Evolutionary conservation across 2,888 invertebrate species (phyloP).

Genomic region (Macaria liturata): DNA sequence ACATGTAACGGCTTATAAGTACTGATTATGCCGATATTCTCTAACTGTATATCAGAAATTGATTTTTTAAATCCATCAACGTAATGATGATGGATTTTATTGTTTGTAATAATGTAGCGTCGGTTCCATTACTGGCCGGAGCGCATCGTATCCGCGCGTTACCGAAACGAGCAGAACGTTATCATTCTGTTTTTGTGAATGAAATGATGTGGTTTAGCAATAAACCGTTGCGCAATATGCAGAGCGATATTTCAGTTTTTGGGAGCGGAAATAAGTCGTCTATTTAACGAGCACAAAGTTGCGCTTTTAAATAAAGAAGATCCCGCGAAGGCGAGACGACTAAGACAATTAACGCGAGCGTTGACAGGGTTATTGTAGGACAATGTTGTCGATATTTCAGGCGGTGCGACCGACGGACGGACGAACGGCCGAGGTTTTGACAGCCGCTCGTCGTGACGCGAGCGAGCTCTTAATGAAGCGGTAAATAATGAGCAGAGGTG

Average conservation of each 20-base stretch:
- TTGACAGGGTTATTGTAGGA: constrained; percentile 78
- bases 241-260: constrained; percentile 47
- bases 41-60: constrained; percentile 71
- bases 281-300: constrained; percentile 60
- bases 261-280: constrained; percentile 57
- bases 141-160: constrained; percentile 67
- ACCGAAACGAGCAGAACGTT: constrained; percentile 60
- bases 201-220: constrained; percentile 59
- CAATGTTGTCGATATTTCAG: constrained; percentile 76
- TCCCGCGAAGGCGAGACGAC: constrained; percentile 52
- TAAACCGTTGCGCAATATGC: constrained; percentile 55
- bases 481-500: constrained; percentile 81
- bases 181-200: constrained; percentile 65
- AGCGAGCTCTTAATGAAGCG: constrained; percentile 81
- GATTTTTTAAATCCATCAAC: constrained; percentile 73
- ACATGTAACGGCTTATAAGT: constrained; percentile 47
- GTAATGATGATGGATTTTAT: constrained; percentile 67
- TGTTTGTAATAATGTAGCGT: constrained; percentile 70
- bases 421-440: constrained; percentile 67
- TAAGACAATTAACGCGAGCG: constrained; percentile 75
- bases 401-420: constrained; percentile 59
- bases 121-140: constrained; percentile 61
- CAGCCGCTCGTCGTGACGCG: constrained; percentile 72
- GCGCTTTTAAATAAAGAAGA: constrained; percentile 56
- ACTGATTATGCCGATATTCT: constrained; percentile 50